phyloP scores from a whole-genome alignment of 2,113 vertebrate species.

The Onychorhynchus coronatus region DNA sequence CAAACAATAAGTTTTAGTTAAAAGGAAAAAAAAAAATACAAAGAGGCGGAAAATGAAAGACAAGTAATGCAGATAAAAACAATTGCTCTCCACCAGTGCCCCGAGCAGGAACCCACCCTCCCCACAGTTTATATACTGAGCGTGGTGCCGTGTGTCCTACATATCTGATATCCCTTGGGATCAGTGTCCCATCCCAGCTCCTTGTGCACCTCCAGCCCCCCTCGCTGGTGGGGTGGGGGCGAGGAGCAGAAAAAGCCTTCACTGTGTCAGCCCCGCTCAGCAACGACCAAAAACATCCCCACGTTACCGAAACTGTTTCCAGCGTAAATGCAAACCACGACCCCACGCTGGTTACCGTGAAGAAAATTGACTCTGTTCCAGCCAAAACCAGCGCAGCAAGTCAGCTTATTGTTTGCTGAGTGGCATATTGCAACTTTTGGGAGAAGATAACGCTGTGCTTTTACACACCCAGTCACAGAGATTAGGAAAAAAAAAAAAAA shows the following conservation, averaged over 20 bases:
- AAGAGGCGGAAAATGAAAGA: not conserved
- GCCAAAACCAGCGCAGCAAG: not conserved
- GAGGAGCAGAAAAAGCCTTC: not conserved
- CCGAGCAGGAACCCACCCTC: accelerated
- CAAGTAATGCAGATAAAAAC: not conserved
- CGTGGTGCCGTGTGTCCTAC: accelerated
- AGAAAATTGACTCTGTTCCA: not conserved
- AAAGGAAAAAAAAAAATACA: not conserved
- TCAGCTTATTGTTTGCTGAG: not conserved
- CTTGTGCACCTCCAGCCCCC: not conserved
- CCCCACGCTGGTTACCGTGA: not conserved
- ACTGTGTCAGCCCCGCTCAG: not conserved
- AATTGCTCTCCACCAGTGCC: not conserved
- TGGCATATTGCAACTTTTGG: accelerated
- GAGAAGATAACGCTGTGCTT: not conserved
- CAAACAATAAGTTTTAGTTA: accelerated
- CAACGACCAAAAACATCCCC: accelerated
- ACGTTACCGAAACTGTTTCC: too few relatives aligned
- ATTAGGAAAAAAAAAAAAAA: too few relatives aligned
- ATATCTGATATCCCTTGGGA: too few relatives aligned
- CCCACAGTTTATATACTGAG: not conserved
- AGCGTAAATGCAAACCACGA: not conserved
- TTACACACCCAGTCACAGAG: not conserved
- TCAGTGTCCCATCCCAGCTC: not conserved
- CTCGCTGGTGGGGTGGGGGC: not conserved